Percentiles rank a stretch among this genome's conserved stretches.
phyloP scores from a whole-genome alignment of 2,113 vertebrate genomes.

The Alces alces region DNA sequence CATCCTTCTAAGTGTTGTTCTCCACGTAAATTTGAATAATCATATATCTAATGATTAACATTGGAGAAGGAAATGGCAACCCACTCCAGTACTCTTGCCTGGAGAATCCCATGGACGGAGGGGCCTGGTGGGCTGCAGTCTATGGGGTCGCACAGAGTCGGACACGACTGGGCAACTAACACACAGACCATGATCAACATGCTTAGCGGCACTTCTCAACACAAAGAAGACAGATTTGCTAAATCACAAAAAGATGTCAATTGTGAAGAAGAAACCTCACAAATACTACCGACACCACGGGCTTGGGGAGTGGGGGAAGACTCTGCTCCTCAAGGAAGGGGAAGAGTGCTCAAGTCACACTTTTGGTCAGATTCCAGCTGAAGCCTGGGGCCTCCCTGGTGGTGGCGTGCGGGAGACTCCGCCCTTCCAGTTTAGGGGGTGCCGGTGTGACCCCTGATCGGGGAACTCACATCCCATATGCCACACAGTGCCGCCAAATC shows the following conservation, averaged over 20 bases:
- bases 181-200: neutral
- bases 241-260: neutral
- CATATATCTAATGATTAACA: neutral
- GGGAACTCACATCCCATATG: neutral
- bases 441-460: neutral
- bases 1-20: slow-evolving; percentile 10
- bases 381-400: neutral
- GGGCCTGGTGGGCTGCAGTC: neutral
- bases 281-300: neutral
- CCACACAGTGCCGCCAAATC: neutral
- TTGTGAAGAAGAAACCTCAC: neutral
- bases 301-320: neutral
- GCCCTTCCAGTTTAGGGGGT: neutral
- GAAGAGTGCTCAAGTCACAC: neutral
- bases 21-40: slow-evolving; percentile 25
- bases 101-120: neutral
- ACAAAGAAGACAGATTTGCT: slow-evolving; percentile 20
- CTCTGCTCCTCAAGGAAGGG: neutral
- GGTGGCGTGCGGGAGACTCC: neutral
- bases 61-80: neutral
- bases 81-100: neutral
- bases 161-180: neutral
- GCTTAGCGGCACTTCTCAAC: neutral
- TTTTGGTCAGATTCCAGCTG: neutral
- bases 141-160: neutral